A percentile compares a stretch with the other conserved stretches of the same genome.
Conservation (phyloP, 2,888 invertebrate genomes). For the Diachrysia chrysitis region DNA sequence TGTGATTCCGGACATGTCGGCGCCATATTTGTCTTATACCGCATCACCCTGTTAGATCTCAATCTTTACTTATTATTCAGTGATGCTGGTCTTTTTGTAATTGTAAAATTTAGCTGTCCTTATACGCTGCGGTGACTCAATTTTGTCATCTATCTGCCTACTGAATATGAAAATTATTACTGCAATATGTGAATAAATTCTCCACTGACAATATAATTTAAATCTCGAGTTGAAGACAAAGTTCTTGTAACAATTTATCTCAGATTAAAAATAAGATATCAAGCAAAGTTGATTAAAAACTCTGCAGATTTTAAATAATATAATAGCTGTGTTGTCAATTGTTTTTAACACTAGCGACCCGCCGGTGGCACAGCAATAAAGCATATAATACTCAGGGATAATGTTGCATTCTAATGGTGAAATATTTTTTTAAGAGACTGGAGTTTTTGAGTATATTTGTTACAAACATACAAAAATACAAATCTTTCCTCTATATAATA, state of each 20-base stretch:
- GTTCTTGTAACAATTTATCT: background rate
- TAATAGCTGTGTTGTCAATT: too few species aligned
- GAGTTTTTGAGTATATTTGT: too few species aligned
- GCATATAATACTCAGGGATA: too few species aligned
- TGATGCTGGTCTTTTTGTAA: conserved; percentile 73
- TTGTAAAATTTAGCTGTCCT: conserved; percentile 69
- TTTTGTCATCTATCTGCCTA: conserved; percentile 48
- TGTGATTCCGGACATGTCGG: conserved; percentile 80
- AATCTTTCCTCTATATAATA: too few species aligned
- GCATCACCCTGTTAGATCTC: conserved; percentile 85
- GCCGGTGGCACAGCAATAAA: too few species aligned
- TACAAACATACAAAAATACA: too few species aligned
- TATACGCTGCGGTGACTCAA: conserved; percentile 64
- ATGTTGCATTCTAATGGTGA: too few species aligned
- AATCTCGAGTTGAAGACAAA: background rate
- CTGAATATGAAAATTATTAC: conserved; percentile 48
- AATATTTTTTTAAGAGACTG: too few species aligned
- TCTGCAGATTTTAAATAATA: too few species aligned
- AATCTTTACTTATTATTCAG: conserved; percentile 84
- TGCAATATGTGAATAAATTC: conserved; percentile 18
- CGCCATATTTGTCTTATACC: conserved; percentile 86
- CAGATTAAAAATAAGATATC: background rate
- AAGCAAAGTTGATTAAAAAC: too few species aligned
- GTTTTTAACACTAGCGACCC: too few species aligned
- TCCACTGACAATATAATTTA: conserved; percentile 12